Evolutionary conservation across 2,113 vertebrate species (phyloP).

Genomic region (Potamarius usumacintae): DNA sequence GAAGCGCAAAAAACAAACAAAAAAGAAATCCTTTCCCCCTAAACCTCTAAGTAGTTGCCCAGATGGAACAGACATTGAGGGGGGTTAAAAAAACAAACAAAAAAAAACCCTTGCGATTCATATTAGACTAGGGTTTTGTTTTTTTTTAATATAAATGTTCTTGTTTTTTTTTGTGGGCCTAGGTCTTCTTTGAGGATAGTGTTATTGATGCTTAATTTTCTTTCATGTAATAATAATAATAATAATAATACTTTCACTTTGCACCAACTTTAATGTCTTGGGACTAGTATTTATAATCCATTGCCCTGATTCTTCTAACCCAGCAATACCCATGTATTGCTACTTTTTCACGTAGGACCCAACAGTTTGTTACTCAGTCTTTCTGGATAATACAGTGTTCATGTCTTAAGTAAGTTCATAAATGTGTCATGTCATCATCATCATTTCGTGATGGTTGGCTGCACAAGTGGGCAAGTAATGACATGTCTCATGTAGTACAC

Average conservation of each 20-base stretch:
- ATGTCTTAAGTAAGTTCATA: background rate
- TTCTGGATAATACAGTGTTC: background rate
- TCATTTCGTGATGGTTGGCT: no score
- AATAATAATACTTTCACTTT: background rate
- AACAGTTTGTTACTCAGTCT: background rate
- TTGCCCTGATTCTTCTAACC: background rate
- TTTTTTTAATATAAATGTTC: background rate
- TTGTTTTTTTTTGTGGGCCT: background rate
- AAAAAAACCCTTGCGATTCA: background rate
- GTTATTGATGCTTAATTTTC: background rate
- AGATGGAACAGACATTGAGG: no score
- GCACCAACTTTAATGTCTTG: background rate
- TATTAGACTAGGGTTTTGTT: background rate
- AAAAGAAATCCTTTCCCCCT: background rate
- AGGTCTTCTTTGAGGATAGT: background rate
- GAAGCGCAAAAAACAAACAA: background rate
- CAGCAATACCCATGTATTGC: no score
- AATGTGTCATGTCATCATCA: background rate
- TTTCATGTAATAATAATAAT: background rate
- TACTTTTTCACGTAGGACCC: background rate
- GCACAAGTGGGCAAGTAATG: no score
- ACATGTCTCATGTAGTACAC: no score
- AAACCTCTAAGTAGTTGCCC: background rate
- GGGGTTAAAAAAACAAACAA: no score
- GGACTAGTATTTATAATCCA: background rate